Percentiles rank a stretch among this genome's conserved stretches.
Conservation (phyloP, 1,140 invertebrate species). For the Steinernema khuongi region DNA sequence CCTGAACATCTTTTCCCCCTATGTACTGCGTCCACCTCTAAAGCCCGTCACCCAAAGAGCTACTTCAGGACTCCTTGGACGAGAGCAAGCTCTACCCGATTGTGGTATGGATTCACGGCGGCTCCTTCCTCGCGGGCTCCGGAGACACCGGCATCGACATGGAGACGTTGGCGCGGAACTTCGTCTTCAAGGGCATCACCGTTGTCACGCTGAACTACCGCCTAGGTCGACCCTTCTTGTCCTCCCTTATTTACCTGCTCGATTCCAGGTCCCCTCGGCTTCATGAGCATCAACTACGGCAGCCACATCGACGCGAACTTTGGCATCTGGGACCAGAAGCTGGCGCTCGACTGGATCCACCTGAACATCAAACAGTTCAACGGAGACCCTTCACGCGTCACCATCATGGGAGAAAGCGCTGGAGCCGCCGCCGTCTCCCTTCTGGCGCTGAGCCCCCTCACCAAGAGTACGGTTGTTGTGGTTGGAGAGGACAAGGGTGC, state of each 20-base stretch:
- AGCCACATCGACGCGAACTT: slow-evolving; percentile 47
- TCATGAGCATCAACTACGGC: slow-evolving; percentile 50
- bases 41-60: background rate
- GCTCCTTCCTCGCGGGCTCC: slow-evolving; percentile 84
- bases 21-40: slow-evolving; percentile 35
- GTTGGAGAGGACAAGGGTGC: background rate
- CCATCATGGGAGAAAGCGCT: slow-evolving; percentile 66
- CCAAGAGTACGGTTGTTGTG: slow-evolving; percentile 63
- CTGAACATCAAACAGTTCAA: slow-evolving; percentile 61
- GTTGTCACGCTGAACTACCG: slow-evolving; percentile 95
- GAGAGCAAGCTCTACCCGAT: slow-evolving; percentile 76
- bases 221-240: too few species aligned
- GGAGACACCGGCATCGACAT: slow-evolving; percentile 63
- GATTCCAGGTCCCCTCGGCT: slow-evolving; percentile 73
- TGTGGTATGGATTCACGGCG: slow-evolving; percentile 94
- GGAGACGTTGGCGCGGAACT: slow-evolving; percentile 46
- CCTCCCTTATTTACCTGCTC: too few species aligned
- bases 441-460: slow-evolving; percentile 76
- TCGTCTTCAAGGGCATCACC: slow-evolving; percentile 77
- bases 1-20: slow-evolving; percentile 77
- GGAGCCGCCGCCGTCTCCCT: slow-evolving; percentile 76
- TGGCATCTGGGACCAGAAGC: slow-evolving; percentile 47
- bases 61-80: slow-evolving; percentile 60
- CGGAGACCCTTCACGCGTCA: slow-evolving; percentile 63
- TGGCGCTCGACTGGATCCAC: slow-evolving; percentile 67